Conservation (phyloP, 2,797 vertebrate genomes). For the Gallinago stenura region DNA sequence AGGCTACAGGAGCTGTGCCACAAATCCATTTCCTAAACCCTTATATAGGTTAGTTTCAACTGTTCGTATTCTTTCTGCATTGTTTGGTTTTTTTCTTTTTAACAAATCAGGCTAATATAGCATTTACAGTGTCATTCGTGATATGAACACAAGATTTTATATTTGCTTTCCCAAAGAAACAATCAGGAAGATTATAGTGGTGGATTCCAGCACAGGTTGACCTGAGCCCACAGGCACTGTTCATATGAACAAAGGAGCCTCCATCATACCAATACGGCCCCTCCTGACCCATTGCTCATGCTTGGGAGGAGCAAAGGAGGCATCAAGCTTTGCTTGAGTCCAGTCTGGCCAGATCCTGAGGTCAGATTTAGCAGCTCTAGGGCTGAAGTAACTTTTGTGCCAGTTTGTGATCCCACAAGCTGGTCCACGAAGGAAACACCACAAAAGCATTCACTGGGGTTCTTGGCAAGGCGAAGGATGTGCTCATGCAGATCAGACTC, state of each 20-base stretch:
- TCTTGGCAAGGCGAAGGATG: not conserved
- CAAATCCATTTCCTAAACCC: not conserved
- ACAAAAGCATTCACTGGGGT: not conserved
- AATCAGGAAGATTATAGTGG: not conserved
- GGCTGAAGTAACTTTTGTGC: not conserved
- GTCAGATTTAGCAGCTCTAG: not conserved
- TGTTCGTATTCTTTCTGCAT: not conserved
- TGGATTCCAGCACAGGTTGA: not conserved
- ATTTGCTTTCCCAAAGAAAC: not conserved
- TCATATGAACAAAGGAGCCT: not conserved
- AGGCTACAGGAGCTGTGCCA: not conserved
- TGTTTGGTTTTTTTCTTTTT: too few relatives aligned
- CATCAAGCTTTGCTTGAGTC: fast-evolving
- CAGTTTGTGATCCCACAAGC: not conserved
- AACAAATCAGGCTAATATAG: not conserved
- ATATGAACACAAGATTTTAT: not conserved
- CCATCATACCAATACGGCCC: not conserved
- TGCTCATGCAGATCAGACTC: not conserved
- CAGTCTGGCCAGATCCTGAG: not conserved
- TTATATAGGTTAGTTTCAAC: not conserved
- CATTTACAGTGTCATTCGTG: not conserved
- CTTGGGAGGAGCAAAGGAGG: not conserved
- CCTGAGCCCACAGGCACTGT: not conserved
- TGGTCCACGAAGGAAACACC: not conserved
- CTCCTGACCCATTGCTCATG: not conserved